A percentile compares a stretch with the other conserved stretches of the same genome.
These are phyloP conservation scores for Digitonthophagus gazella DNA, from an alignment of 2,888 invertebrate genomes.

Conservation along the genomic window DNA sequence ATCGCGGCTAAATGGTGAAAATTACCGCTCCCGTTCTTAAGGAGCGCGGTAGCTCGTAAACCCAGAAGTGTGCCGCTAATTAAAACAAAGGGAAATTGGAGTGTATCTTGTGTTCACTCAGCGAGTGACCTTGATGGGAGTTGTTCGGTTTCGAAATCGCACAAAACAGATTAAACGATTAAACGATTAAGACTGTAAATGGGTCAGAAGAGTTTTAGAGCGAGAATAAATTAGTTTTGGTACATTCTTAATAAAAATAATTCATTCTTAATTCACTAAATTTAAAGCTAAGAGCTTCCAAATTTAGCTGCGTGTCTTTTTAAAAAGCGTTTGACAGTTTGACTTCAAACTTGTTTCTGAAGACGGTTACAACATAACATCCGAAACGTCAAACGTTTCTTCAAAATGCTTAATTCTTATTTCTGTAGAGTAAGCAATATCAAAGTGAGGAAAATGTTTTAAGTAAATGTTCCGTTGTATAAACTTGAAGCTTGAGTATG, in stretches of 20 bases:
- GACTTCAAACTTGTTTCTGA: too few species aligned
- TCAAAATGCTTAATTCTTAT: too few species aligned
- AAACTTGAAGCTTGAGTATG: not conserved
- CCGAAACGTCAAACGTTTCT: too few species aligned
- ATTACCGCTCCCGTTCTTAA: not conserved
- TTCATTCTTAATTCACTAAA: too few species aligned
- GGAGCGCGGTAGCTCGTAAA: not conserved
- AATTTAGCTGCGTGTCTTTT: too few species aligned
- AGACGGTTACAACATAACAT: too few species aligned
- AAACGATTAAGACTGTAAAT: not conserved
- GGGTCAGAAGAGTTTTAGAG: not conserved
- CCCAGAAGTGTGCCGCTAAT: not conserved
- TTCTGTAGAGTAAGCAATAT: too few species aligned
- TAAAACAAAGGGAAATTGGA: not conserved
- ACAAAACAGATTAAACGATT: not conserved
- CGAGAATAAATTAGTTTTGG: not conserved
- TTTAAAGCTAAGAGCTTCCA: too few species aligned
- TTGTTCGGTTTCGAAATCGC: constrained; percentile 7
- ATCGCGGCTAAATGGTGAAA: not conserved
- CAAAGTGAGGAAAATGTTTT: not conserved
- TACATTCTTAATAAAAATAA: not conserved
- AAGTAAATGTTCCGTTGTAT: not conserved
- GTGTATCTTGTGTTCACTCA: not conserved
- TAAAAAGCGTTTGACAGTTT: too few species aligned
- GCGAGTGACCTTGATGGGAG: not conserved